phyloP scores from a whole-genome alignment of 1,140 invertebrate species.

The Zaprionus gabonicus region DNA sequence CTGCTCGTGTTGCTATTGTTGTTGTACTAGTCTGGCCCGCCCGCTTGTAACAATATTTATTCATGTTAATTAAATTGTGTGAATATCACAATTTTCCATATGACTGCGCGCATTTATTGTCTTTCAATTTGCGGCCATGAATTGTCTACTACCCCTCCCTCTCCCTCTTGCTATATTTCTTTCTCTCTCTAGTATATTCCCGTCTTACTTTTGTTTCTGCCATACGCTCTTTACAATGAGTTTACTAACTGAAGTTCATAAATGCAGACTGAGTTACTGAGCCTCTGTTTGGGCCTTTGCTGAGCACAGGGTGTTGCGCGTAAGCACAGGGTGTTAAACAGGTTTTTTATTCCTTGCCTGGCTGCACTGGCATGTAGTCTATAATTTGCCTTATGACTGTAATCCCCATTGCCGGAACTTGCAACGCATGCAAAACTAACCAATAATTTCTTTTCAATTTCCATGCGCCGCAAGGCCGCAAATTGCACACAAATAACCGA shows the following conservation, averaged over 20 bases:
- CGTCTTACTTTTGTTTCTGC: not conserved
- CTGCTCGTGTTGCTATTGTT: constrained; percentile 34
- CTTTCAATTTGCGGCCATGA: constrained; percentile 82
- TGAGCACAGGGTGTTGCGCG: not conserved
- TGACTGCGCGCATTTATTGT: constrained; percentile 84
- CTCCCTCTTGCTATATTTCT: no score
- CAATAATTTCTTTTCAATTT: constrained; percentile 80
- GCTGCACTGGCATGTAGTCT: not conserved
- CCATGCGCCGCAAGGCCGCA: constrained; percentile 58
- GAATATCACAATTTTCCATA: constrained; percentile 84
- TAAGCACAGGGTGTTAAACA: not conserved
- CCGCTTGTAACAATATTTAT: constrained; percentile 82
- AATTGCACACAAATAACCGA: constrained; percentile 66
- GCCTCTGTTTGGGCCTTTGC: not conserved
- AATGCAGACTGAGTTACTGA: not conserved
- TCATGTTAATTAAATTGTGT: constrained; percentile 84
- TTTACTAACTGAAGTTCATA: not conserved
- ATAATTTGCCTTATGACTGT: constrained; percentile 69
- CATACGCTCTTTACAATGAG: not conserved
- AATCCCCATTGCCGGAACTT: constrained; percentile 48
- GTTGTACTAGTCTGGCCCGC: constrained; percentile 51
- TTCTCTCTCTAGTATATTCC: not conserved
- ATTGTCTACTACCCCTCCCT: constrained; percentile 26
- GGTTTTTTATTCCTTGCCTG: not conserved
- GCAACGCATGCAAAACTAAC: constrained; percentile 77